Percentiles rank a stretch among this genome's conserved stretches.
phyloP scores from a whole-genome alignment of 2,797 vertebrate species.

The Leptoclinus maculatus region DNA sequence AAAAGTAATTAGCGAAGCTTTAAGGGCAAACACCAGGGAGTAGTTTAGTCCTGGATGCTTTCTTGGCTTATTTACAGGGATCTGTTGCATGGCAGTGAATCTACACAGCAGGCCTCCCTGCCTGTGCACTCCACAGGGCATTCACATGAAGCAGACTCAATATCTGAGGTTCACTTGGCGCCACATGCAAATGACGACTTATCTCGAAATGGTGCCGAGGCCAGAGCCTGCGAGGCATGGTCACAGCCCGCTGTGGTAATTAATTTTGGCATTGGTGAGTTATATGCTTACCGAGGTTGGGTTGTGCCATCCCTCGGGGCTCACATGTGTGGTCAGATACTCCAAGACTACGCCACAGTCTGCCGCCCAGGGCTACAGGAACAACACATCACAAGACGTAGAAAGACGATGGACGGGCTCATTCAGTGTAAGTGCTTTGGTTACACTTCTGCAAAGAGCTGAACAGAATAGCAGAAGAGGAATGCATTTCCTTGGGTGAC shows the following conservation, averaged over 20 bases:
- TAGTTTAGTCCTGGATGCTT: conserved; percentile 11
- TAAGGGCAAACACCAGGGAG: conserved; percentile 3
- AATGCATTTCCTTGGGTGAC: conserved; percentile 25
- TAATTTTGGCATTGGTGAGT: conserved; percentile 64
- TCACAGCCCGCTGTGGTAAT: conserved; percentile 70
- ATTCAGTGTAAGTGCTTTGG: conserved; percentile 18
- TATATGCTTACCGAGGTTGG: conserved; percentile 40
- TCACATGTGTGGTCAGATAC: conserved; percentile 54
- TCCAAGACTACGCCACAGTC: conserved; percentile 21
- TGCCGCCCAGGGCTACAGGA: conserved; percentile 27
- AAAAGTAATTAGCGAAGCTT: not conserved
- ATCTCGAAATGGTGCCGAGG: conserved; percentile 61
- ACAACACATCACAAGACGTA: conserved; percentile 25
- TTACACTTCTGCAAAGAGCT: conserved; percentile 22
- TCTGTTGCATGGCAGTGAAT: conserved; percentile 48
- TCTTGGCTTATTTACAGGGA: conserved; percentile 50
- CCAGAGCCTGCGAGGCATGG: conserved; percentile 38
- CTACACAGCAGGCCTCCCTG: conserved; percentile 16
- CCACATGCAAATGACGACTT: conserved; percentile 65
- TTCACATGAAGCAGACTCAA: conserved; percentile 58
- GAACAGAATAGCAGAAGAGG: conserved; percentile 21
- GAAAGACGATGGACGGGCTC: conserved; percentile 26
- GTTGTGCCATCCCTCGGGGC: conserved; percentile 54
- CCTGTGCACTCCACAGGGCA: conserved; percentile 31
- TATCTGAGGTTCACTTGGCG: conserved; percentile 61